Percentiles rank a stretch among this genome's conserved stretches.
phyloP scores from a whole-genome alignment of 2,113 vertebrate species.

The Panthera uncia region DNA sequence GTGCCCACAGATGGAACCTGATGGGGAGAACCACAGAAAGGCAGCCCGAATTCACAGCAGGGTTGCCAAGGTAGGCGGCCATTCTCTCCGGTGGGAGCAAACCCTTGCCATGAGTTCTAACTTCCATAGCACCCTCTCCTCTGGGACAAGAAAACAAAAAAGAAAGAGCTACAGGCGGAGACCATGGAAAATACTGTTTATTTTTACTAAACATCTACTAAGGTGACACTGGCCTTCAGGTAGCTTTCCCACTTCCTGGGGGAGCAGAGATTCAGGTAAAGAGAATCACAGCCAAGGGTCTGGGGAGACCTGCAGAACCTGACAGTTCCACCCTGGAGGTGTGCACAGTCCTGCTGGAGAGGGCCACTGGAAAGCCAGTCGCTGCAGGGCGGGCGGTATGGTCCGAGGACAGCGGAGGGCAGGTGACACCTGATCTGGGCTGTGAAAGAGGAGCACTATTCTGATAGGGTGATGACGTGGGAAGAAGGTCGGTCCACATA shows the following conservation, averaged over 20 bases:
- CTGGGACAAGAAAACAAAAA: background rate
- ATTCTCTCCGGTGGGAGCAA: background rate
- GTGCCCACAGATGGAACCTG: background rate
- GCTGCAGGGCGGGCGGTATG: background rate
- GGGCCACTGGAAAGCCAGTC: background rate
- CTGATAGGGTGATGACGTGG: slow-evolving; percentile 48
- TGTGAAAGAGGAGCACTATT: slow-evolving; percentile 57
- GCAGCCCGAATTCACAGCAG: background rate
- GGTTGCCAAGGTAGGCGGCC: background rate
- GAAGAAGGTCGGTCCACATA: background rate
- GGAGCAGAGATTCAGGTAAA: background rate
- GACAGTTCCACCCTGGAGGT: background rate
- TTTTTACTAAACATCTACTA: background rate
- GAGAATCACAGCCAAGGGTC: background rate
- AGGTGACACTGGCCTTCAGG: background rate
- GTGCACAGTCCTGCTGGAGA: rapidly evolving
- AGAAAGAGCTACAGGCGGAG: background rate
- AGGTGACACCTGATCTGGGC: slow-evolving; percentile 28
- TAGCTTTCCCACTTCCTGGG: background rate
- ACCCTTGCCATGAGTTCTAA: background rate
- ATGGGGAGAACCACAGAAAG: background rate
- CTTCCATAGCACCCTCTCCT: background rate
- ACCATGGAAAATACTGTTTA: background rate
- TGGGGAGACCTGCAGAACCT: background rate
- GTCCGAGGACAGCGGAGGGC: slow-evolving; percentile 45